Conservation (phyloP, 2,113 vertebrate species). For the Eptesicus fuscus region DNA sequence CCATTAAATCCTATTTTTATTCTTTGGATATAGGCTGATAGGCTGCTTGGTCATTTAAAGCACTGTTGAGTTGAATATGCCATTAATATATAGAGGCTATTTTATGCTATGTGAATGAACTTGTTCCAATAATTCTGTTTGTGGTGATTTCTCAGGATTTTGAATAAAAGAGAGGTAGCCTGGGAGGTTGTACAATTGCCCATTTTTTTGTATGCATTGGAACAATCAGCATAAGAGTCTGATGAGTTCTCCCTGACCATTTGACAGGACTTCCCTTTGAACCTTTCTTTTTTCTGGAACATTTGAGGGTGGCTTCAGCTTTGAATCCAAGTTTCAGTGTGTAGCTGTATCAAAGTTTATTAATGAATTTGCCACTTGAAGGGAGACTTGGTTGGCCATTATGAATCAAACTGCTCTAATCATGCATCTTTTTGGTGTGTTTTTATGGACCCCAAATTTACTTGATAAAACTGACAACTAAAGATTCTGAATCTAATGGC, state of each 20-base stretch:
- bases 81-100: background rate
- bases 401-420: background rate
- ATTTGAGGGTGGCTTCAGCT: background rate
- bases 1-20: background rate
- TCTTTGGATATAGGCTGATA: background rate
- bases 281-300: background rate
- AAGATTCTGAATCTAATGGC: background rate
- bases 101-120: background rate
- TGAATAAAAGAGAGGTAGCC: background rate
- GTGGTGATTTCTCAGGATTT: background rate
- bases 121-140: background rate
- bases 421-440: background rate
- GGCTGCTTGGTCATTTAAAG: background rate
- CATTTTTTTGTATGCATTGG: background rate
- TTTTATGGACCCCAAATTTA: background rate
- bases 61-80: background rate
- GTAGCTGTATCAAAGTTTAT: background rate
- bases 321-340: background rate
- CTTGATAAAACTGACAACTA: background rate
- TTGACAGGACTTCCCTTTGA: background rate
- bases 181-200: background rate
- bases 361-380: background rate
- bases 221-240: background rate
- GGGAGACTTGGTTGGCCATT: no score
- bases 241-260: background rate